These are phyloP conservation scores for Athalia rosae DNA, from an alignment of 2,888 invertebrate species.

Conservation along the genomic window DNA sequence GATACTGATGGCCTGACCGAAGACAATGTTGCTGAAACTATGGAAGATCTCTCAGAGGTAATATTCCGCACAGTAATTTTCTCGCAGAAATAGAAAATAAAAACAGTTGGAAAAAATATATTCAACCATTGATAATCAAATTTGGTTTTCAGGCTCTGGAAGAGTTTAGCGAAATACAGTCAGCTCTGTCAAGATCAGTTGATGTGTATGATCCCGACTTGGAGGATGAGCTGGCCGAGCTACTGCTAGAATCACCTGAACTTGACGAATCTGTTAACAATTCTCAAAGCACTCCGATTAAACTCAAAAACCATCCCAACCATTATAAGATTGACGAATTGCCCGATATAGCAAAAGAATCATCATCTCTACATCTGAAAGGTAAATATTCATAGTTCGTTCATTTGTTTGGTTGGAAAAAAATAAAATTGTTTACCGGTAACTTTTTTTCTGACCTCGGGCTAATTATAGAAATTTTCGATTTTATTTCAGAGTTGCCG, in stretches of 20 bases:
- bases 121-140: background rate
- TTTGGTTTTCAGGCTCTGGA: constrained; percentile 75
- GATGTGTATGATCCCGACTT: constrained; percentile 78
- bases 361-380: constrained; percentile 58
- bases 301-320: background rate
- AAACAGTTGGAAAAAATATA: too few species aligned
- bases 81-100: too few species aligned
- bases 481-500: constrained; percentile 54
- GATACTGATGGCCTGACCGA: constrained; percentile 81
- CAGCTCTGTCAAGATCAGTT: constrained; percentile 74
- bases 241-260: constrained; percentile 71
- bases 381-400: constrained; percentile 56
- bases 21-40: constrained; percentile 82
- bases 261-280: background rate
- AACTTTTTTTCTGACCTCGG: background rate
- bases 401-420: background rate
- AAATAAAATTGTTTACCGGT: background rate
- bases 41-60: constrained; percentile 85
- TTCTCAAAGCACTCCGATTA: background rate
- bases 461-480: background rate
- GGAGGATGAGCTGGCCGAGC: constrained; percentile 80
- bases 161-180: constrained; percentile 77
- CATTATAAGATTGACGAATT: constrained; percentile 48
- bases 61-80: constrained; percentile 45
- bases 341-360: constrained; percentile 58